Evolutionary conservation across 2,888 invertebrate species (phyloP), one percentile per base, ranked within the genome.

Genomic region (Proisotoma minuta): DNA sequence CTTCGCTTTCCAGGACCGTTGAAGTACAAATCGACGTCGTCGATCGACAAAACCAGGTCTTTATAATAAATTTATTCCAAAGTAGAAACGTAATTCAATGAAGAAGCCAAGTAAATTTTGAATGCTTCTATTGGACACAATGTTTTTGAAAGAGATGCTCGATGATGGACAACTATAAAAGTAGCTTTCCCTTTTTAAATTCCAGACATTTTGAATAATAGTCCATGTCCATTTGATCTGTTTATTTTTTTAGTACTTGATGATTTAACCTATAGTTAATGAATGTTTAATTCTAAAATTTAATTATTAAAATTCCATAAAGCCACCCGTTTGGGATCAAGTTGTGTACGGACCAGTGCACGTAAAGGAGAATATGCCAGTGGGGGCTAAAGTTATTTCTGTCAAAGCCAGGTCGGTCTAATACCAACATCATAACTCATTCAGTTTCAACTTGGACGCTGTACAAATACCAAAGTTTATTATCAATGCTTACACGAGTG

Each of bases 11-110:
- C 82, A 87, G 94, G 83, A 89, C 91, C 81, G 96, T 95, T 83
- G 93, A 92, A 84, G 95, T 97, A 82, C 92, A 93, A 84, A 94
- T 97, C 83, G 93, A 93, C 84, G 94, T 96, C 83, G 95, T 95
- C 84, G 94, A 92, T 84, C 88, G 91, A 83, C 95, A 91, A 78
- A 95, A 91, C 88, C 56, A 56, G 56, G 56, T 56, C 40, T 47
- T 51, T 51, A n/a, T 51, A 20, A 49, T 4, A 23, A 23, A 22
- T 49, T 49, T 49, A 20, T 22, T 8, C 49, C 34, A 34, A 34
- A 34, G 12, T 10, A 23, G 49, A 24, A 49, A 18, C 47, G 20
- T 8, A 34, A 18, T 43, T 43, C 43, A 43, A 96, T 12, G 34
- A 92, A 39, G 23, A 56, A 56, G 23, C 28, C 53, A 54, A n/a